These are phyloP conservation scores for Halictus quadricinctus DNA, from an alignment of 2,888 invertebrate species.

Conservation along the genomic window DNA sequence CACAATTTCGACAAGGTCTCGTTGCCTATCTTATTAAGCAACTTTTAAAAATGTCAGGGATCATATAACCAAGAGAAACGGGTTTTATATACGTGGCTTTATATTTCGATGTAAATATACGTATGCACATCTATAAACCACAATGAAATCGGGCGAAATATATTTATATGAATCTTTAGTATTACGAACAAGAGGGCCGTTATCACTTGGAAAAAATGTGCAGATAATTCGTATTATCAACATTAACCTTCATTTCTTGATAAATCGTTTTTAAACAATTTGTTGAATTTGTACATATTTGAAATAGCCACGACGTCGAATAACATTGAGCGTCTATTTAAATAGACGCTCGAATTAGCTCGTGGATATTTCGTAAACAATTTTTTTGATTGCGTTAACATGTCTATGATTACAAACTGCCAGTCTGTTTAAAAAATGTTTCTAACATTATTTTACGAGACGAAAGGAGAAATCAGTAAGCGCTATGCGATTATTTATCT, in stretches of 20 bases:
- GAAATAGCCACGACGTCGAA: neutral
- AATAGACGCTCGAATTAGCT: neutral
- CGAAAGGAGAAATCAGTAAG: neutral
- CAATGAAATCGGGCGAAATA: neutral
- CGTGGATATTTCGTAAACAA: neutral
- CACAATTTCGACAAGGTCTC: neutral
- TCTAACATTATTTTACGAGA: neutral
- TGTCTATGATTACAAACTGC: too few species aligned
- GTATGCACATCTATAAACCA: neutral
- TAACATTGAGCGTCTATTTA: neutral
- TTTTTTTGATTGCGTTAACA: neutral
- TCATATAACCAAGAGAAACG: neutral
- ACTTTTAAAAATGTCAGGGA: neutral
- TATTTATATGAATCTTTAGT: neutral
- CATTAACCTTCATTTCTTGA: neutral
- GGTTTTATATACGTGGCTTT: neutral
- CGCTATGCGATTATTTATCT: neutral
- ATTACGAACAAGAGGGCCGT: neutral
- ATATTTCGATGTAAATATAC: neutral
- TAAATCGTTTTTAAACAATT: neutral
- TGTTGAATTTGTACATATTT: neutral
- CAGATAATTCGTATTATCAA: neutral
- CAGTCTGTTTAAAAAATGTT: neutral
- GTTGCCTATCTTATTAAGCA: neutral
- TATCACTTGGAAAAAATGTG: neutral